phyloP scores from a whole-genome alignment of 92 coral and sea anemone genomes.

The Epizoanthus fatuus region DNA sequence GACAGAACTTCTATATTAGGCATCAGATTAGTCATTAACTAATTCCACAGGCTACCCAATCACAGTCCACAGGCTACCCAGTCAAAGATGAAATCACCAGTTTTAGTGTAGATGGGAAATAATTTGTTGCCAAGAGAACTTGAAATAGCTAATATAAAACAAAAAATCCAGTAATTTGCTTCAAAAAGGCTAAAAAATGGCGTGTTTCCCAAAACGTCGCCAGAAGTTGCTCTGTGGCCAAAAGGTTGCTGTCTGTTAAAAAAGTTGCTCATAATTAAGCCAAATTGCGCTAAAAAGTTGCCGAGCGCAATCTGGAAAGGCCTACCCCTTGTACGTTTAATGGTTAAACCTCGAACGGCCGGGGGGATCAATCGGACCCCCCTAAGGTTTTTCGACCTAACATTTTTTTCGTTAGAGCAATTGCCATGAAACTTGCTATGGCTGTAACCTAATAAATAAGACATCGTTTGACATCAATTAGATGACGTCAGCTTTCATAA shows the following conservation, averaged over 20 bases:
- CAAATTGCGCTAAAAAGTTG: too few relatives aligned
- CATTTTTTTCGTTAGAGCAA: too few relatives aligned
- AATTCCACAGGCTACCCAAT: slow-evolving; percentile 44
- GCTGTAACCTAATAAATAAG: too few relatives aligned
- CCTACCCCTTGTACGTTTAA: too few relatives aligned
- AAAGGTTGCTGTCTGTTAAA: not conserved
- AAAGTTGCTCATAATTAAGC: too few relatives aligned
- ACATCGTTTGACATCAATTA: too few relatives aligned
- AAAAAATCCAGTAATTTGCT: slow-evolving; percentile 62
- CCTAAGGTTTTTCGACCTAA: too few relatives aligned
- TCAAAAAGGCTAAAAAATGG: slow-evolving; percentile 52
- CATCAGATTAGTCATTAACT: slow-evolving; percentile 36
- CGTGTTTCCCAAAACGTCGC: slow-evolving; percentile 45
- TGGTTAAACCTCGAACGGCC: too few relatives aligned
- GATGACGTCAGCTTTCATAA: too few relatives aligned
- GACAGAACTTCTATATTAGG: slow-evolving; percentile 31
- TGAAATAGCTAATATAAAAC: slow-evolving; percentile 54
- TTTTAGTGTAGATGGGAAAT: slow-evolving; percentile 39
- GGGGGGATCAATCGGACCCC: too few relatives aligned
- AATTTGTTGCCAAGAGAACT: slow-evolving; percentile 57
- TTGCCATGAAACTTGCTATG: too few relatives aligned
- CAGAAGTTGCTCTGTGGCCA: slow-evolving; percentile 33
- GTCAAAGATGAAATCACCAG: slow-evolving; percentile 46
- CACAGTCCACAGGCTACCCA: slow-evolving; percentile 59
- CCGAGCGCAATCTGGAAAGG: too few relatives aligned